Evolutionary conservation across 2,113 vertebrate genomes (phyloP).

Genomic region (Orthochromis malagaraziensis): DNA sequence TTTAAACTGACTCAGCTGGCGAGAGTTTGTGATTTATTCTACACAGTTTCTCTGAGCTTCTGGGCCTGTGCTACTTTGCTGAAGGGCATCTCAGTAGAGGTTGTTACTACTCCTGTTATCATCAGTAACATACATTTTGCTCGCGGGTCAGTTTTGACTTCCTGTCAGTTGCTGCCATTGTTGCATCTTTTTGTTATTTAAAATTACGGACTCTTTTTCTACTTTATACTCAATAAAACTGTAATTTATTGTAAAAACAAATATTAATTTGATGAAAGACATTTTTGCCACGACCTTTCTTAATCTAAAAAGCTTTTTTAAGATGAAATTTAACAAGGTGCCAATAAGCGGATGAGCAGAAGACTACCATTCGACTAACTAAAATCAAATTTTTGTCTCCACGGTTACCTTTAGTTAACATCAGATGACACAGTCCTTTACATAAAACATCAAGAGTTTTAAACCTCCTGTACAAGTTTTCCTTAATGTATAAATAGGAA

Average conservation of each 20-base stretch:
- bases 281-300: not conserved
- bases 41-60: not conserved
- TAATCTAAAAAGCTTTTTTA: not conserved
- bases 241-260: not conserved
- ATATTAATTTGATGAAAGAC: not conserved
- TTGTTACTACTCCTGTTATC: not conserved
- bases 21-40: not conserved
- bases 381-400: not conserved
- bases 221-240: not conserved
- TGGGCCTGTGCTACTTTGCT: not conserved
- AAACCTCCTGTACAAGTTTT: not conserved
- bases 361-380: not conserved
- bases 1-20: not conserved
- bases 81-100: not conserved
- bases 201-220: not conserved
- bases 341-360: not conserved
- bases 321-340: not conserved
- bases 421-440: not conserved
- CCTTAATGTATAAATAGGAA: not conserved
- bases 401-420: not conserved
- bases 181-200: not conserved
- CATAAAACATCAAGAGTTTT: not conserved
- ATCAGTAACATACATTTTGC: not conserved
- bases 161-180: not conserved
- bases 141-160: not conserved